Conservation (phyloP, 2,888 invertebrate genomes). For the Laothoe populi region DNA sequence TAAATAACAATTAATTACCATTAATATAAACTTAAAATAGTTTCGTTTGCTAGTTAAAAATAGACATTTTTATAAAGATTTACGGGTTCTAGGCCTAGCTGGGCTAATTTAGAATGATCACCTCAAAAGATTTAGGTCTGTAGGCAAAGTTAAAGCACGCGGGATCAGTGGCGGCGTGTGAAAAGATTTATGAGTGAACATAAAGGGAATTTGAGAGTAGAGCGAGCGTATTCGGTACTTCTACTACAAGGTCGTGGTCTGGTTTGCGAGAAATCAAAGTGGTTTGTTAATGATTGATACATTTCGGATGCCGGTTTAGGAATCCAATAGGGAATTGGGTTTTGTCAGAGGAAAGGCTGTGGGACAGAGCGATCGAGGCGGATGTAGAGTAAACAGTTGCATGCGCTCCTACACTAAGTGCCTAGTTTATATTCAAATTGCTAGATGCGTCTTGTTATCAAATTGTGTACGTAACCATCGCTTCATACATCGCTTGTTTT, state of each 20-base stretch:
- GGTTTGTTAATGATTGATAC: constrained; percentile 32
- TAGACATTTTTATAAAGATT: too few relatives aligned
- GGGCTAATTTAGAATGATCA: constrained; percentile 12
- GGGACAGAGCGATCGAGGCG: constrained; percentile 28
- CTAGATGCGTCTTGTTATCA: constrained; percentile 44
- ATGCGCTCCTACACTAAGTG: constrained; percentile 47
- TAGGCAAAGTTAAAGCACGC: not conserved
- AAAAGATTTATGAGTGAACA: constrained; percentile 15
- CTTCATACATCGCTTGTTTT: constrained; percentile 37
- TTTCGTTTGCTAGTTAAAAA: too few relatives aligned
- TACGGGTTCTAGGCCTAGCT: not conserved
- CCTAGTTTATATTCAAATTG: constrained; percentile 72
- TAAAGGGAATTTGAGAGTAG: constrained; percentile 22
- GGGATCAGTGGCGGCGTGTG: constrained; percentile 6
- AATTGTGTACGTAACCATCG: constrained; percentile 44
- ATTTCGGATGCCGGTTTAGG: constrained; percentile 34
- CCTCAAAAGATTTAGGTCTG: constrained; percentile 19
- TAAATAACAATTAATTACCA: too few relatives aligned
- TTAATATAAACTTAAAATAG: too few relatives aligned
- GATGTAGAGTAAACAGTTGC: constrained; percentile 51
- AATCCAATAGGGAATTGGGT: constrained; percentile 43
- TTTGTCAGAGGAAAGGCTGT: constrained; percentile 27
- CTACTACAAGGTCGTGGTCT: not conserved
- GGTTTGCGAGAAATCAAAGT: constrained; percentile 13
- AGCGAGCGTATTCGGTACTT: not conserved